A percentile compares a stretch with the other conserved stretches of the same genome.
These are phyloP conservation scores for Galendromus occidentalis DNA, from an alignment of 1,140 invertebrate genomes.

Conservation along the genomic window DNA sequence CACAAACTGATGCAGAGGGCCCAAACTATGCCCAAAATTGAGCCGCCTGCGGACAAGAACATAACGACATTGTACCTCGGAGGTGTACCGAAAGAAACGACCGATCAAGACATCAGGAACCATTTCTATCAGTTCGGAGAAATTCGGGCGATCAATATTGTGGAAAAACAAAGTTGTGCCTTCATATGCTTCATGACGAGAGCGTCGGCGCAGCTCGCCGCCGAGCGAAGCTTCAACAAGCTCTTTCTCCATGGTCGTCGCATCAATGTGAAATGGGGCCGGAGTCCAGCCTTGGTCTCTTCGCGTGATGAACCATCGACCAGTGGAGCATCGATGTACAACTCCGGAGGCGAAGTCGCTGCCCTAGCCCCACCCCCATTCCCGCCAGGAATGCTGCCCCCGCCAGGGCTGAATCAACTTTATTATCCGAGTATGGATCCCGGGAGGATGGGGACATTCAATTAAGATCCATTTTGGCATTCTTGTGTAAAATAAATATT, in stretches of 20 bases:
- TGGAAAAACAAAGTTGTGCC: conserved; percentile 82
- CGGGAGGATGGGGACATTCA: background rate
- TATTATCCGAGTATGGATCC: conserved; percentile 12
- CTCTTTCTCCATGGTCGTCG: conserved; percentile 63
- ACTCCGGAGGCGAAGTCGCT: background rate
- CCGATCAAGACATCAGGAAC: conserved; percentile 72
- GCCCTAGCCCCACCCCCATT: background rate
- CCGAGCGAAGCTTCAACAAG: conserved; percentile 91
- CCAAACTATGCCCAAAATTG: conserved; percentile 73
- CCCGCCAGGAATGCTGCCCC: background rate
- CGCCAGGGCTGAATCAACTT: background rate
- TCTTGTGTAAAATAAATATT: no score
- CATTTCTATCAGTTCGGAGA: conserved; percentile 99
- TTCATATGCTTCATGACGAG: conserved; percentile 91
- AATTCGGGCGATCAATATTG: conserved; percentile 74
- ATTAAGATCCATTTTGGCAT: background rate
- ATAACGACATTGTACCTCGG: conserved; percentile 92
- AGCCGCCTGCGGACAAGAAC: conserved; percentile 80
- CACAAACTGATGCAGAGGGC: conserved; percentile 86
- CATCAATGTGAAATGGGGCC: conserved; percentile 88
- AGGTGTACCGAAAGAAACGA: conserved; percentile 61
- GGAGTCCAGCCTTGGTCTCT: background rate
- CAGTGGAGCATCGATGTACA: background rate
- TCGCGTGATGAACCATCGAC: conserved; percentile 14
- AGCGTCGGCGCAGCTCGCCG: conserved; percentile 68